Evolutionary conservation across 2,113 vertebrate species (phyloP), one percentile per base, ranked within the genome.

Genomic region (Mugil cephalus): DNA sequence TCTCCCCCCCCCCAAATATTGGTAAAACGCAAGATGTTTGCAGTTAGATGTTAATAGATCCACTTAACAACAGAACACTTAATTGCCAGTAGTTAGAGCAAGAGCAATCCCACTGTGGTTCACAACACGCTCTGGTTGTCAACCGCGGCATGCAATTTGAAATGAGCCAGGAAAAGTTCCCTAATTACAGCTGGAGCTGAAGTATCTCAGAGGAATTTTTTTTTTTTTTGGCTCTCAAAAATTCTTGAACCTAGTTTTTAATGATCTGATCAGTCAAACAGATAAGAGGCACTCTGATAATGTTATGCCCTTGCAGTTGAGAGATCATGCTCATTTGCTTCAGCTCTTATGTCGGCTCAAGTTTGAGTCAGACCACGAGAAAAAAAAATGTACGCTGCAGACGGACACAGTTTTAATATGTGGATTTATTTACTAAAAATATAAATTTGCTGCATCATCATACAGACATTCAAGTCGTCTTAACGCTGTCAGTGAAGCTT

Each of bases 51-150:
- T 74, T 39, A 42, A 54, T 34, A 11, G 46, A 68, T 12, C n/a
- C 13, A 42, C 43, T 65, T 64, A 50, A 75, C 62, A 69, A 59
- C 55, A 64, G 39, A 54, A 69, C 42, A 54, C 64, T 71, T 50
- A 64, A 80, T 74, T 77, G 21, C 11, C 10, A 6, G 38, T 47
- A 52, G 55, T 60, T 46, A 40, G 48, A 73, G 46, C 69, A 50
- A n/a, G 19, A 71, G 62, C 66, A 63, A 18, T 69, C 67, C 58
- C 45, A 53, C 18, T 24, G 17, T 56, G 18, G 8, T 7, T 62
- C 24, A 71, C 51, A 85, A 52, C 35, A 50, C 4, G 15, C 11
- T 40, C 6, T 6, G 10, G 8, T 47, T 56, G 55, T 80, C 36
- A 36, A 63, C 69, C 64, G 58, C 38, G 43, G 68, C n/a, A 53